Conservation (phyloP, 92 coral and sea anemone genomes). For the Umimayanthus chanpuru region DNA sequence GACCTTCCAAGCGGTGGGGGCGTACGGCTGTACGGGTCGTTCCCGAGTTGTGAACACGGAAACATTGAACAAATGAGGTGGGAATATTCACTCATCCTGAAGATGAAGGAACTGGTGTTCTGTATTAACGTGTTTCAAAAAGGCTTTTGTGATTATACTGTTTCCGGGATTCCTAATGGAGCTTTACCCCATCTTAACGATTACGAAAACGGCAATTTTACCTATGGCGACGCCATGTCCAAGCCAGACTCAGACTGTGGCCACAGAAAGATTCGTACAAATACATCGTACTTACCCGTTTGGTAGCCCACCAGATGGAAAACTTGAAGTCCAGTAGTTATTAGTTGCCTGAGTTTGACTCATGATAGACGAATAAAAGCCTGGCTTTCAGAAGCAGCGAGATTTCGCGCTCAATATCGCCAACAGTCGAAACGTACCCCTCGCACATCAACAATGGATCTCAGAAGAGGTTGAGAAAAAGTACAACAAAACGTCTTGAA, state of each 20-base stretch:
- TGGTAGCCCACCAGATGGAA: constrained; percentile 10
- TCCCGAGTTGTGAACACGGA: constrained; percentile 44
- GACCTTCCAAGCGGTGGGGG: constrained; percentile 27
- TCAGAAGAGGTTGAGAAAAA: not conserved
- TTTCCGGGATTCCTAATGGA: constrained; percentile 4
- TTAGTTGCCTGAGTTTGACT: constrained; percentile 45
- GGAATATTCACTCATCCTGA: constrained; percentile 24
- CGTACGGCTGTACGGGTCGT: constrained; percentile 23
- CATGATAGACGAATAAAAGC: constrained; percentile 34
- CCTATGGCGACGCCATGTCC: constrained; percentile 48
- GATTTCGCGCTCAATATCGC: constrained; percentile 47
- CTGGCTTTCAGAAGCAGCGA: constrained; percentile 47
- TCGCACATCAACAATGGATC: constrained; percentile 45
- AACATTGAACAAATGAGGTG: constrained; percentile 15
- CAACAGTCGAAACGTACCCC: constrained; percentile 39
- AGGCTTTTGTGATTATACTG: constrained; percentile 7
- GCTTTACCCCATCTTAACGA: constrained; percentile 26
- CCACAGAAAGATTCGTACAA: constrained; percentile 10
- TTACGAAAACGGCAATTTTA: constrained; percentile 32
- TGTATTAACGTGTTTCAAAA: constrained; percentile 14
- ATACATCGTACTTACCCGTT: constrained; percentile 35
- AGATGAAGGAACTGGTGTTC: constrained; percentile 18
- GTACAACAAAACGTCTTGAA: constrained; percentile 35
- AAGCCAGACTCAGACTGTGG: not conserved
- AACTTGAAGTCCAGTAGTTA: constrained; percentile 44